Evolutionary conservation across 2,113 vertebrate genomes (phyloP).

Genomic region (Petromus typicus): DNA sequence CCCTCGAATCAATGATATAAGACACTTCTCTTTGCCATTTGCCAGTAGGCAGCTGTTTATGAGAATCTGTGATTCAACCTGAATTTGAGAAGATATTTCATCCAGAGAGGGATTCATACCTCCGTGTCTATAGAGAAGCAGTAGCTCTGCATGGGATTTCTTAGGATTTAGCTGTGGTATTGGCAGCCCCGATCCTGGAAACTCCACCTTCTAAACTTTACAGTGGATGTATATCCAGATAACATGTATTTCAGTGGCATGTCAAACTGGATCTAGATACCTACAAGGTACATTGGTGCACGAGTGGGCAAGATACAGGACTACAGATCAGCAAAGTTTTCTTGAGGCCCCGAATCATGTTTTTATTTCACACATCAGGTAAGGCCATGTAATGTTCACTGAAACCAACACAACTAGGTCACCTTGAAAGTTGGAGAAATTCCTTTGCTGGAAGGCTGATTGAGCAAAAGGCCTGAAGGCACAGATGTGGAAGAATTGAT

Average conservation of each 20-base stretch:
- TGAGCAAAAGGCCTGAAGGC: slow-evolving; percentile 47
- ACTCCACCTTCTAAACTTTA: not conserved
- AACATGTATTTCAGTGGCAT: not conserved
- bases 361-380: not conserved
- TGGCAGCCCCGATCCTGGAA: not conserved
- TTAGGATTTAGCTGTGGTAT: not conserved
- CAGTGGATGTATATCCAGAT: not conserved
- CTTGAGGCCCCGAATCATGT: not conserved
- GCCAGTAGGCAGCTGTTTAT: not conserved
- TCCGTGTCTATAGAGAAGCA: not conserved
- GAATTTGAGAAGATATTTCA: not conserved
- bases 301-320: not conserved
- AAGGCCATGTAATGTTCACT: not conserved
- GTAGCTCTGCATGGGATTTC: not conserved
- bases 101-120: not conserved
- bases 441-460: slow-evolving; percentile 37
- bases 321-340: not conserved
- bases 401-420: slow-evolving; percentile 57
- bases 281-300: not conserved
- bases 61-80: not conserved
- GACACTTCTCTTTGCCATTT: not conserved
- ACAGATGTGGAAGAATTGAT: slow-evolving; percentile 55
- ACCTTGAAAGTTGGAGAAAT: slow-evolving; percentile 41
- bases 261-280: not conserved
- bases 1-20: not conserved